phyloP scores from a whole-genome alignment of 2,888 invertebrate species.

The Sarcophaga variegata region DNA sequence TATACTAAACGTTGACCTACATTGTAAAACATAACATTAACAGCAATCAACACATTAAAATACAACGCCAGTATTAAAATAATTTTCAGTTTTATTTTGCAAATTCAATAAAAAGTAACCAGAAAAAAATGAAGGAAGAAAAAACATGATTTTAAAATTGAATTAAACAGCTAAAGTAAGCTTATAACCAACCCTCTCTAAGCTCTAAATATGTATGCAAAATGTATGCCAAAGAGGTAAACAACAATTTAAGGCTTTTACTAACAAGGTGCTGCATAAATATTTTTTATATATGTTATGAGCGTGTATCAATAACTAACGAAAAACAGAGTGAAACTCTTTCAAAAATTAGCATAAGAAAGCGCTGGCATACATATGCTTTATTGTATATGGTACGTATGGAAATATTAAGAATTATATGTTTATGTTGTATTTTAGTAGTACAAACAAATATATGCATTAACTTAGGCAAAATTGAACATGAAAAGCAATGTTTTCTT shows the following conservation, averaged over 20 bases:
- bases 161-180: conserved; percentile 17
- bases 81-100: neutral
- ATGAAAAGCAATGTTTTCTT: no score
- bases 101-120: neutral
- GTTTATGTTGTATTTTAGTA: neutral
- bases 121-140: neutral
- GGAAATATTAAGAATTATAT: neutral
- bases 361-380: neutral
- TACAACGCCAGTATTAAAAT: conserved; percentile 20
- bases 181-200: conserved; percentile 44
- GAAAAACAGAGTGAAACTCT: neutral
- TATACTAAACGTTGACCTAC: conserved; percentile 59
- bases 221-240: conserved; percentile 30
- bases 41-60: conserved; percentile 59
- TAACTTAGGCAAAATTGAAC: neutral
- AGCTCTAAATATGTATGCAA: conserved; percentile 19
- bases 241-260: conserved; percentile 38
- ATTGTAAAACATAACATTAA: conserved; percentile 61
- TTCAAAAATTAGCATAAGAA: conserved; percentile 48
- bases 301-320: neutral
- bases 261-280: conserved; percentile 26
- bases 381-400: no score
- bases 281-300: neutral
- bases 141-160: conserved; percentile 9
- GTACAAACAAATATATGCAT: neutral